phyloP scores from a whole-genome alignment of 1,140 invertebrate species.

The Micrasema minimum region DNA sequence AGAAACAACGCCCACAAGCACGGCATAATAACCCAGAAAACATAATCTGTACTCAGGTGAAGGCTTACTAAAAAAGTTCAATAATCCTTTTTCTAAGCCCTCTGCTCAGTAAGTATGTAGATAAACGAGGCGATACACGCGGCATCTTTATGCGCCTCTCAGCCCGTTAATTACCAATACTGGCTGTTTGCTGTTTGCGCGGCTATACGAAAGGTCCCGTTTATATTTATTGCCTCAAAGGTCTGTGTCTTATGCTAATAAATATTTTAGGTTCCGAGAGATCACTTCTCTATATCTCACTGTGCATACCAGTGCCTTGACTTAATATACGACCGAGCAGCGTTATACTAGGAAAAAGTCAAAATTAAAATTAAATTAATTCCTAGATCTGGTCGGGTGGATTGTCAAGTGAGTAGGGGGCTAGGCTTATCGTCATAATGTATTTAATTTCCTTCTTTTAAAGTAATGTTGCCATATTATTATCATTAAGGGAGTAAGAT shows the following conservation, averaged over 20 bases:
- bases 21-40: not conserved
- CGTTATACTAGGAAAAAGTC: too few species aligned
- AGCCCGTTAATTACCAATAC: conserved; percentile 41
- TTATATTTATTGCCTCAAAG: conserved; percentile 30
- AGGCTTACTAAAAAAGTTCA: not conserved
- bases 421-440: too few species aligned
- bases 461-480: too few species aligned
- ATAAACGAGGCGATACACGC: conserved; percentile 4
- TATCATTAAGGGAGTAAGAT: too few species aligned
- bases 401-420: too few species aligned
- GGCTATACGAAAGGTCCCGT: conserved; percentile 31
- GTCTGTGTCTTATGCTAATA: conserved; percentile 30
- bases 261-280: conserved; percentile 32
- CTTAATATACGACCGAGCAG: too few species aligned
- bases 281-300: conserved; percentile 20
- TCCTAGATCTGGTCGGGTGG: too few species aligned
- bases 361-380: too few species aligned
- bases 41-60: not conserved
- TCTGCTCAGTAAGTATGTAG: too few species aligned
- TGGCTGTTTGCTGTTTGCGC: conserved; percentile 36
- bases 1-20: not conserved
- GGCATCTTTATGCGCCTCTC: conserved; percentile 33
- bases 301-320: too few species aligned
- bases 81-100: not conserved
- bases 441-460: too few species aligned